Conservation (phyloP, 2,888 invertebrate genomes). For the Dolomedes plantarius region DNA sequence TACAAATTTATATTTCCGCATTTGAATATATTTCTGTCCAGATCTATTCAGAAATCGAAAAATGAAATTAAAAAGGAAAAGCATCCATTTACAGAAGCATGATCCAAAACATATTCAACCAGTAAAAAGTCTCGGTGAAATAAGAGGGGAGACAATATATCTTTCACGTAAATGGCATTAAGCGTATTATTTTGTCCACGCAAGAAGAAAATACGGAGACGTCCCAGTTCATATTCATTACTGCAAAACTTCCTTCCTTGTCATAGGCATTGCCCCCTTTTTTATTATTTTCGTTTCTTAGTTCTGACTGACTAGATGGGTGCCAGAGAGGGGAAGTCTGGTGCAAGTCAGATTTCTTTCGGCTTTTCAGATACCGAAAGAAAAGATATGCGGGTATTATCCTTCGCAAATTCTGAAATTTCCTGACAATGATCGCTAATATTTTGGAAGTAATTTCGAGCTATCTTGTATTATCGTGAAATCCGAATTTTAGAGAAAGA, state of each 20-base stretch:
- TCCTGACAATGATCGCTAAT: too few species aligned
- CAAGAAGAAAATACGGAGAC: slow-evolving; percentile 32
- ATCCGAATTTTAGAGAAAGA: too few species aligned
- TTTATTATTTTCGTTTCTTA: slow-evolving; percentile 15
- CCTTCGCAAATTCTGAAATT: too few species aligned
- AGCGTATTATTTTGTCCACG: slow-evolving; percentile 53
- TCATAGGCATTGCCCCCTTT: slow-evolving; percentile 9
- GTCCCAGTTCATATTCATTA: slow-evolving; percentile 59
- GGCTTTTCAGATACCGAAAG: too few species aligned
- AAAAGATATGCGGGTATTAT: too few species aligned
- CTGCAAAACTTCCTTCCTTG: slow-evolving; percentile 53
- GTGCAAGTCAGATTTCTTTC: slow-evolving; percentile 15
- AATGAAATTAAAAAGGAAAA: neutral
- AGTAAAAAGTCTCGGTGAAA: neutral
- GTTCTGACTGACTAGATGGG: slow-evolving; percentile 12
- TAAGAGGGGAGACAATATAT: slow-evolving; percentile 23
- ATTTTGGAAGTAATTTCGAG: too few species aligned
- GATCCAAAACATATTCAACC: neutral
- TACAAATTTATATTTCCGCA: too few species aligned
- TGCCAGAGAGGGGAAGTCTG: neutral
- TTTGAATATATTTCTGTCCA: too few species aligned
- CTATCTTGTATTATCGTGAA: too few species aligned
- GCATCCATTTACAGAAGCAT: neutral
- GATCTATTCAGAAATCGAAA: neutral
- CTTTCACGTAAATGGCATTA: slow-evolving; percentile 59